A percentile compares a stretch with the other conserved stretches of the same genome.
Conservation (phyloP, 1,140 invertebrate genomes). For the Drosophila rufa region DNA sequence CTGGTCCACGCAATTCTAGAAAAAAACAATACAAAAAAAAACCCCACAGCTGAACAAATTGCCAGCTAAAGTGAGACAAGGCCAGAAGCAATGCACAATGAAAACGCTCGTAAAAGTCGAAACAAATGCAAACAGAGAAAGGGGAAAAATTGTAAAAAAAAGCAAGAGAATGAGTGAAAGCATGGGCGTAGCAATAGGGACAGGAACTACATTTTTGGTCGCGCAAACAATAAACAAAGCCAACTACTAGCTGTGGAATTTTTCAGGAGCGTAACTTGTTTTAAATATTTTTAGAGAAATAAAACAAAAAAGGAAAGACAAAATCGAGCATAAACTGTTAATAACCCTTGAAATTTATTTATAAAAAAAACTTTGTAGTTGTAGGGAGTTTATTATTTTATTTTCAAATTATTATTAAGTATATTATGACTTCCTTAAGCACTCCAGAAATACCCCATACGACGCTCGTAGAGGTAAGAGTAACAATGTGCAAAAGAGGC, state of each 20-base stretch:
- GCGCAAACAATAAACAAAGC: neutral
- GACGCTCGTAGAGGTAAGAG: neutral
- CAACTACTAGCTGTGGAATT: neutral
- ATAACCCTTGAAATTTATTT: neutral
- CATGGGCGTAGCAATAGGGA: slow-evolving; percentile 10
- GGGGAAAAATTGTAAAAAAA: slow-evolving; percentile 9
- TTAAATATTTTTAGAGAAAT: neutral
- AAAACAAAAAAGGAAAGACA: rapidly evolving
- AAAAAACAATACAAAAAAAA: slow-evolving; percentile 8
- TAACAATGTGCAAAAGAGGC: slow-evolving; percentile 16
- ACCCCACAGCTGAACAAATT: slow-evolving; percentile 30
- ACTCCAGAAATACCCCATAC: no score
- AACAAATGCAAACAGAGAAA: slow-evolving; percentile 44
- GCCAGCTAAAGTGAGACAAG: slow-evolving; percentile 41
- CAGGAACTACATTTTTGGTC: no score
- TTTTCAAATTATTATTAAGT: neutral
- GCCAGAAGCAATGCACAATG: slow-evolving; percentile 50
- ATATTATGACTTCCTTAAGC: no score
- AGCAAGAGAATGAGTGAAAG: neutral
- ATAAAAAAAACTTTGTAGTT: no score
- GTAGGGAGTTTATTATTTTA: neutral
- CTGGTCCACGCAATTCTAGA: slow-evolving; percentile 32
- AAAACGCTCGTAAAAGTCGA: slow-evolving; percentile 59
- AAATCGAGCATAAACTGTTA: no score
- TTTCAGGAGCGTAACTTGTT: no score